Base-by-base conservation (phyloP, 1,140 invertebrate genomes). In the Drosophila biarmipes region DNA sequence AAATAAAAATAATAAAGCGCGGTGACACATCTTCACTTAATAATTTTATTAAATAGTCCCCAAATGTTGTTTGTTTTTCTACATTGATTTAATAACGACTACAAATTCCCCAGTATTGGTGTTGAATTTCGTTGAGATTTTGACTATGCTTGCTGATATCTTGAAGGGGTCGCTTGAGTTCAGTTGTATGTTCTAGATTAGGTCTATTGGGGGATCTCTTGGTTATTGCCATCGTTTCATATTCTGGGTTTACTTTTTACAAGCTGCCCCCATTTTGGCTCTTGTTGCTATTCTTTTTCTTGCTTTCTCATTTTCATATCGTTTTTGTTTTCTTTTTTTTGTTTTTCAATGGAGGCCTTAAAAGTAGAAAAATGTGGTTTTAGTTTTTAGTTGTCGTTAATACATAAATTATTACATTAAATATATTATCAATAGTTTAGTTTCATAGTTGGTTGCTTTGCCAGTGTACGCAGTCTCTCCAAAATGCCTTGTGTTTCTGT, bases 361-460 rank as follows among this genome's bases (percentile, higher is more conserved):
- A 53, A 73, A 80, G 48, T 84, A 84, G 34, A 74, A 64, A 74
- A 66, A 31, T 69, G 64, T 64, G 48, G 72, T 64, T 78, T 82
- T 75, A 73, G 68, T 69, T 69, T 75, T 78, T 85, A 81, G 74
- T 87, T 78, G 78, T 68, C 73, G 81, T 86, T 85, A 86, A 86
- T 85, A 85, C 80, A 86, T 85, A 85, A 85, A 85, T 85, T 85
- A 86, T 85, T 84, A 84, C 64, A 84, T 84, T 85, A 80, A 86
- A 81, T 85, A 78, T 85, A 78, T 80, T 85, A 87, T 85, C 73
- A 78, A 87, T 87, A 85, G 82, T 81, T 75, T 87, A 78, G 81
- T 71, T 85, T 86, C 62, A 81, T 85, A 86, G 82, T 85, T 82
- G 73, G 80, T 85, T 86, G 68, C 72, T 86, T 86, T 89, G 63